A percentile compares a stretch with the other conserved stretches of the same genome.
These are phyloP conservation scores for Danio aesculapii DNA, from an alignment of 2,797 vertebrate species.

Conservation along the genomic window DNA sequence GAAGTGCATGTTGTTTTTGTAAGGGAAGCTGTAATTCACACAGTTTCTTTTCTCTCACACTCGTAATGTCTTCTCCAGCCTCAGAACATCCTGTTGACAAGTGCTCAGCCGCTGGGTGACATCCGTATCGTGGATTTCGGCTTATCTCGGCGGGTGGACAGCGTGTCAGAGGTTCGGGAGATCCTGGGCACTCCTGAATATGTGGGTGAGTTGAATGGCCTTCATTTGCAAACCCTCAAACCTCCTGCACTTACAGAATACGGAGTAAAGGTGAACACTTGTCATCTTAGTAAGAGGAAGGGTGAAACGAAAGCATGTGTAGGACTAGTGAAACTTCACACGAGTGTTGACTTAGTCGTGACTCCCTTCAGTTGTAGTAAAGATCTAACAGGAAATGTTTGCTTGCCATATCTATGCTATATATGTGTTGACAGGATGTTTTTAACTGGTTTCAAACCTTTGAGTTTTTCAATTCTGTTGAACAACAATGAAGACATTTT, in stretches of 20 bases:
- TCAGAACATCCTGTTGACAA: constrained; percentile 86
- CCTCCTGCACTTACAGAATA: neutral
- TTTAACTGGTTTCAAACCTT: neutral
- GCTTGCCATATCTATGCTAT: too few relatives aligned
- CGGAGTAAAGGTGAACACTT: constrained; percentile 10
- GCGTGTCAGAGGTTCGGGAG: constrained; percentile 80
- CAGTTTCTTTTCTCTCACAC: constrained; percentile 43
- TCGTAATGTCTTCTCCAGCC: constrained; percentile 71
- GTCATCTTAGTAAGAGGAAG: neutral
- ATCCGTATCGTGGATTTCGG: constrained; percentile 89
- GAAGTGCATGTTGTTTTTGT: too few relatives aligned
- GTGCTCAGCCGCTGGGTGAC: constrained; percentile 82
- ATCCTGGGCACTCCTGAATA: constrained; percentile 88
- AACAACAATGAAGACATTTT: too few relatives aligned
- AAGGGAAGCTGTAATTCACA: neutral
- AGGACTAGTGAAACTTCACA: neutral
- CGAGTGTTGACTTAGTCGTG: neutral
- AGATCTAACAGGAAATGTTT: neutral
- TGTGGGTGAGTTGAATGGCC: constrained; percentile 79
- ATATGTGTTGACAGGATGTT: neutral
- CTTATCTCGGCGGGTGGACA: constrained; percentile 82
- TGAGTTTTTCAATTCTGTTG: too few relatives aligned
- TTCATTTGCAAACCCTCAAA: constrained; percentile 17
- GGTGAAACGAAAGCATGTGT: neutral
- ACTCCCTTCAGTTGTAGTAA: neutral